Conservation (phyloP, 2,113 vertebrate species). For the Archilochus colubris region DNA sequence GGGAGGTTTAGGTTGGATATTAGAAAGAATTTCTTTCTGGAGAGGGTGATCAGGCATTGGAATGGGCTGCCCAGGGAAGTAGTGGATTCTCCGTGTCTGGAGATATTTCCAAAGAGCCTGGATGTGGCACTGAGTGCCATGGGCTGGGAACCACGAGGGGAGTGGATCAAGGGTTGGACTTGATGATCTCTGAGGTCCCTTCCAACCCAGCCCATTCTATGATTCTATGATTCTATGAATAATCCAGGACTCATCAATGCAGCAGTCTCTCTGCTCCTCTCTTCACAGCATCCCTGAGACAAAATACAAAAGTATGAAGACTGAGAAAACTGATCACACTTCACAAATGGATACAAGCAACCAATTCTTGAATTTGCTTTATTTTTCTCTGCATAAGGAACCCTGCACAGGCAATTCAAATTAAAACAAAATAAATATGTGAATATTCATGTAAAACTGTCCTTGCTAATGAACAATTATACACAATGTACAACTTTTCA, state of each 20-base stretch:
- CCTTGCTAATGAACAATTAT: slow-evolving; percentile 96
- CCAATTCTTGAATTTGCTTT: slow-evolving; percentile 77
- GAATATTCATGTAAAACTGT: slow-evolving; percentile 96
- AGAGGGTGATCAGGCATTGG: no score
- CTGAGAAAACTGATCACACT: neutral
- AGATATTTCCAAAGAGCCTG: no score
- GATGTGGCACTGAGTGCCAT: no score
- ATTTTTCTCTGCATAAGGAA: slow-evolving; percentile 89
- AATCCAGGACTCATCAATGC: neutral
- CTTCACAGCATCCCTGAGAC: neutral
- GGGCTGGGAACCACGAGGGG: no score
- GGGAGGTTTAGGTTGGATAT: no score
- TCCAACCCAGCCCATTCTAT: no score
- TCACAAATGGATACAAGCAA: slow-evolving; percentile 38
- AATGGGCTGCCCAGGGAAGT: no score
- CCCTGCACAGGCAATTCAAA: slow-evolving; percentile 88
- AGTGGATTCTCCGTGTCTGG: no score
- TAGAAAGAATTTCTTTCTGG: no score
- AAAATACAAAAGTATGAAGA: neutral
- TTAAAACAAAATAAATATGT: slow-evolving; percentile 99
- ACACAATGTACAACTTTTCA: slow-evolving; percentile 95
- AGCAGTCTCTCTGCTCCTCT: neutral
- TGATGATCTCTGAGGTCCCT: no score
- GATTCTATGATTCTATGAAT: no score
- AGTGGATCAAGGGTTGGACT: no score